phyloP scores from a whole-genome alignment of 2,113 vertebrate species.

The Microcebus jonahi region DNA sequence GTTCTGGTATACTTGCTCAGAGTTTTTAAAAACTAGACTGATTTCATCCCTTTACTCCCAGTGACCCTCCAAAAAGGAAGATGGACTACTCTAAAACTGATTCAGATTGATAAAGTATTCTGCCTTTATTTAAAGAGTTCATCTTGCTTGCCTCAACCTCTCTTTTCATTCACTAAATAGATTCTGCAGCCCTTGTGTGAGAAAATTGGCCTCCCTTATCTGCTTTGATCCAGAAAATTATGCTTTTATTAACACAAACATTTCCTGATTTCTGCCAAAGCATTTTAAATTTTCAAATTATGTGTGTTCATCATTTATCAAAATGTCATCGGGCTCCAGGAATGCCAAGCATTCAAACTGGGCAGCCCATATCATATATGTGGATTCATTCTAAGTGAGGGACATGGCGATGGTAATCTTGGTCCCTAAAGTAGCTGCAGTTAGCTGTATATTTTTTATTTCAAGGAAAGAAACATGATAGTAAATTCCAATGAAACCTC shows the following conservation, averaged over 20 bases:
- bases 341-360: slow-evolving; percentile 16
- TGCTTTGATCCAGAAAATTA: slow-evolving; percentile 54
- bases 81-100: neutral
- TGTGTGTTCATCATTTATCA: slow-evolving; percentile 32
- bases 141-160: neutral
- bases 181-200: slow-evolving; percentile 3
- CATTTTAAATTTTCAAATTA: slow-evolving; percentile 55
- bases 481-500: neutral
- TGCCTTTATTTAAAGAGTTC: neutral
- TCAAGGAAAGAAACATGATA: neutral
- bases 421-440: neutral
- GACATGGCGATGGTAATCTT: neutral
- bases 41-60: slow-evolving; percentile 6
- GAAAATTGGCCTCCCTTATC: slow-evolving; percentile 9
- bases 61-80: neutral
- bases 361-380: neutral
- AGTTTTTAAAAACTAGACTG: neutral
- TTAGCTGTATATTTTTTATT: neutral
- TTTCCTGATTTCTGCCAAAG: slow-evolving; percentile 50
- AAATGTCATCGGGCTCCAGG: neutral
- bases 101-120: slow-evolving; percentile 13
- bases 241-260: slow-evolving; percentile 54
- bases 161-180: slow-evolving; percentile 42
- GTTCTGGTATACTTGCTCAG: neutral
- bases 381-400: neutral